Base-by-base conservation (phyloP, 2,888 invertebrate genomes). In the Drosophila austrosaltans region DNA sequence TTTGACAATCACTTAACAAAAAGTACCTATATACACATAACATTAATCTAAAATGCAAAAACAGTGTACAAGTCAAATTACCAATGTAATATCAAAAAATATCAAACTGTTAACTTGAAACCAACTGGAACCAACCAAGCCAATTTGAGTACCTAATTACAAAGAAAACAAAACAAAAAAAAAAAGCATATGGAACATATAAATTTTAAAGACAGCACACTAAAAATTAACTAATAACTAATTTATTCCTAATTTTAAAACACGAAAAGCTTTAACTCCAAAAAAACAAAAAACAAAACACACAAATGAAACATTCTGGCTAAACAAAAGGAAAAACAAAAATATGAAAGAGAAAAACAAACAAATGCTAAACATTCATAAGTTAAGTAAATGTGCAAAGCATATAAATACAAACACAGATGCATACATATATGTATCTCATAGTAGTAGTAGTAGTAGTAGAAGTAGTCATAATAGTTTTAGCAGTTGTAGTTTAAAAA, bases 41-140 rank as follows among this genome's bases (percentile, higher is more conserved):
- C 53, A 59, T n/a, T 56, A 53, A 36, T 48, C 39, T 59, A 66
- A 69, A 69, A 74, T 53, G 59, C 75, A 75, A 69, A 69, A 63
- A 71, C 57, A 72, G 67, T 74, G 66, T 65, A 72, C 71, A 79
- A 81, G 71, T 74, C 64, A 79, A 79, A 77, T 69, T 70, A 76
- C 59, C 78, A 73, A 66, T 39, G 53, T 63, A 66, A 54, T 59
- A 16, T 16, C 28, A 28, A 28, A 28, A 77, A 70, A 78, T 78
- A 81, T 78, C 69, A 75, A 82, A 75, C 75, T 69, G 75, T 57
- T 63, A 87, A 79, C 79, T 77, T 83, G 87, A 83, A 87, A 78
- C 87, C 65, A 87, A 81, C 79, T 77, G 86, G 87, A 83, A 87
- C 80, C 87, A 87, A 82, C 82, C 65, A 65, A 82, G 82, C 88